A percentile compares a stretch with the other conserved stretches of the same genome.
Conservation (phyloP, 92 coral and sea anemone species). For the Phymanthus crucifer region DNA sequence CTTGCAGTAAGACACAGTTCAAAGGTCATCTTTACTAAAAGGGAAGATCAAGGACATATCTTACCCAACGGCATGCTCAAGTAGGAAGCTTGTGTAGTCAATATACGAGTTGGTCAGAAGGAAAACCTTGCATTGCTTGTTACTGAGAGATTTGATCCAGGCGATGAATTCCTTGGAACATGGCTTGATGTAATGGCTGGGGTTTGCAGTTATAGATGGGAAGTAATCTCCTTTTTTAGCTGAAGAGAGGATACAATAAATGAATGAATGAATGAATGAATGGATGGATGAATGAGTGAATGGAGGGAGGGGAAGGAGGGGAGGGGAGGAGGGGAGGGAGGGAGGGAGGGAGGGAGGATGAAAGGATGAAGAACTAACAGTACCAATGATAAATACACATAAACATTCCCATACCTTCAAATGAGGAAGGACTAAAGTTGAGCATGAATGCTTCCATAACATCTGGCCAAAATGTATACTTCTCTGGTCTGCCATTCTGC, state of each 20-base stretch:
- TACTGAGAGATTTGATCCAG: constrained; percentile 72
- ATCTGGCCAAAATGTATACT: constrained; percentile 74
- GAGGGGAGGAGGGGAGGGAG: too few species aligned
- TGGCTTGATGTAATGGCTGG: constrained; percentile 68
- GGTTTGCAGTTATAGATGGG: constrained; percentile 56
- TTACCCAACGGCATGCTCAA: constrained; percentile 93
- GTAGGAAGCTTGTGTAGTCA: constrained; percentile 80
- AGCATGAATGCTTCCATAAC: constrained; percentile 42
- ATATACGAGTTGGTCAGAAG: constrained; percentile 88
- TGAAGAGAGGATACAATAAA: constrained; percentile 3
- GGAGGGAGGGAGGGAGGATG: neutral
- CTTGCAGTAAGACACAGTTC: too few species aligned
- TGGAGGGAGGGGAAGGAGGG: neutral
- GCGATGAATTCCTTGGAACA: constrained; percentile 63
- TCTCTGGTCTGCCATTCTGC: constrained; percentile 60
- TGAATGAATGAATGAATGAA: neutral
- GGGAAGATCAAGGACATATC: neutral
- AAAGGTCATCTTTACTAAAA: neutral
- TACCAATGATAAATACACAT: too few species aligned
- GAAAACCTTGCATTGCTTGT: constrained; percentile 60
- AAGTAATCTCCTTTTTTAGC: constrained; percentile 74
- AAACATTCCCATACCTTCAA: constrained; percentile 45
- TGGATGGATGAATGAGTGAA: neutral
- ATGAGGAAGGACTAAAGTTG: constrained; percentile 62
- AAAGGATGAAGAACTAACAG: neutral